These are phyloP conservation scores for Remorina albescens DNA, from an alignment of 2,797 vertebrate species.

Conservation along the genomic window DNA sequence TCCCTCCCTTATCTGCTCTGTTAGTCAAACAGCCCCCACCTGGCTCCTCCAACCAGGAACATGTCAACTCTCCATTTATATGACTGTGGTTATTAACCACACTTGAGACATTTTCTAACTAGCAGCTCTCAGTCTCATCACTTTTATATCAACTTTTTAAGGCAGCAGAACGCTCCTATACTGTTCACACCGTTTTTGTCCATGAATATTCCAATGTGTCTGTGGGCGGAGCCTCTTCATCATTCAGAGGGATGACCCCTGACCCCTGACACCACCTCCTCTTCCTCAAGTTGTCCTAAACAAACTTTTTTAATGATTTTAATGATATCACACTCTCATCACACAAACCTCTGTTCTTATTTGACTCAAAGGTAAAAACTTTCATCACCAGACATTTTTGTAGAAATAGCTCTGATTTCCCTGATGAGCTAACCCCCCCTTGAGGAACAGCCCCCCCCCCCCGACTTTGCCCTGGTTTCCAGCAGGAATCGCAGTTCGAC, in stretches of 20 bases:
- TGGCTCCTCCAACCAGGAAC: conserved; percentile 36
- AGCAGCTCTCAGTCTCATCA: conserved; percentile 43
- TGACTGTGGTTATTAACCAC: conserved; percentile 20
- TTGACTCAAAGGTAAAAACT: background rate
- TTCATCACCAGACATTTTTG: conserved; percentile 17
- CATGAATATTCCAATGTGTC: too few relatives aligned
- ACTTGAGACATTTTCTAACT: conserved; percentile 42
- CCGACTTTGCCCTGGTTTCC: conserved; percentile 82
- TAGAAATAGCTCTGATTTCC: conserved; percentile 20
- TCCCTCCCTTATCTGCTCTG: conserved; percentile 38
- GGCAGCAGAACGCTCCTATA: too few relatives aligned
- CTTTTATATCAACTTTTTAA: too few relatives aligned
- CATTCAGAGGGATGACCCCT: too few relatives aligned
- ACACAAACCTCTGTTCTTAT: background rate
- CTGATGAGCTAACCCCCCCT: conserved; percentile 34
- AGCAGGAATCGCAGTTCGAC: conserved; percentile 75
- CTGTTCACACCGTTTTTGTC: too few relatives aligned
- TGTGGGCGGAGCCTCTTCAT: too few relatives aligned
- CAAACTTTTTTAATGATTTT: too few relatives aligned
- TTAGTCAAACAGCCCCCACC: conserved; percentile 57
- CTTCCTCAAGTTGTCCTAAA: background rate
- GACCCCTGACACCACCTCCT: too few relatives aligned
- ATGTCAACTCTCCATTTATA: too few relatives aligned
- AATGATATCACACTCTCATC: too few relatives aligned
- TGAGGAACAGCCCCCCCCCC: conserved; percentile 45